Evolutionary conservation across 2,888 invertebrate genomes (phyloP), one percentile per base, ranked within the genome.

Genomic region (Prenolepis imparis): DNA sequence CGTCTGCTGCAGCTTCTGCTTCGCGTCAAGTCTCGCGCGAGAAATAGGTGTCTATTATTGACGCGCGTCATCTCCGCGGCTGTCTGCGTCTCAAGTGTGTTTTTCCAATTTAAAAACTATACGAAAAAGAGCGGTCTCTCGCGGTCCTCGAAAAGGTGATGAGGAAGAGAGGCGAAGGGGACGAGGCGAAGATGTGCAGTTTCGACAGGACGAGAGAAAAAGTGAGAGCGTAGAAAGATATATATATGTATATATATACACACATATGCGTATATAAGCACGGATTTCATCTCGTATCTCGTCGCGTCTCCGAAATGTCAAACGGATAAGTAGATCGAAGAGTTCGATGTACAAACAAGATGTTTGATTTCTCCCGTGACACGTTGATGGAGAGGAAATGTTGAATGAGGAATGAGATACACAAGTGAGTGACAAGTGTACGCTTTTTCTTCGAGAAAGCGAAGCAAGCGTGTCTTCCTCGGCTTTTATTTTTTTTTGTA

Each of bases 351-450:
- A 32, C 32, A n/a, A 63, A 21, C 24, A 59, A 21, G 24, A 59
- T 66, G 12, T 32, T 52, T 12, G 12, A 66, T 24, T 8, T 41
- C 41, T 12, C 11, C 4, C 8, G 41, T 18, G 57, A 73, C 24
- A 57, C 15, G 0, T 73, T 36, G 36, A 36, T 21, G 36, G 15
- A 15, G 63, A 48, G 3, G 1, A 18, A 59, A 73, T 12, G 28
- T 18, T 18, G 41, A 59, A 73, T 73, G 59, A 66, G 18, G 57
- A 59, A 73, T 73, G 59, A 66, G 9, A 55, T 9, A 39, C 21
- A 9, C 18, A 32, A 52, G 75, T 67, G 67, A 75, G 52, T 52
- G 36, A 36, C 32, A 36, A 36, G 21, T 18, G 3, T 11, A 57
- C 5, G 12, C 28, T 41, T 39, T 21, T 6, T 15, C 1, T 18